Conservation (phyloP, 2,113 vertebrate species). For the Pontoporia blainvillei region DNA sequence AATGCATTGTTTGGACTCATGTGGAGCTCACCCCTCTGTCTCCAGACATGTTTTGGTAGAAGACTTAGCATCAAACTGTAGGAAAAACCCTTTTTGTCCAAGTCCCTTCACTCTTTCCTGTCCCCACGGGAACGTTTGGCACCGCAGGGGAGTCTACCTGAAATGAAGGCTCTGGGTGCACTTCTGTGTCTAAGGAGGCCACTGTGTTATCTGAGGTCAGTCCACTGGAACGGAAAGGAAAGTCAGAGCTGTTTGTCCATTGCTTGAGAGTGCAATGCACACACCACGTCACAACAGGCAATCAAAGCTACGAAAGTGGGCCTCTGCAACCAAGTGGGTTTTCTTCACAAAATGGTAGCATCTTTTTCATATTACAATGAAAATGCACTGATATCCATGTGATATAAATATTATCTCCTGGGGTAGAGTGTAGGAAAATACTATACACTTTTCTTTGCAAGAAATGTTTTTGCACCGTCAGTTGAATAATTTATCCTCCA, state of each 20-base stretch:
- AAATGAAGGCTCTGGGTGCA: constrained; percentile 60
- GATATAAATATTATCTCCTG: constrained; percentile 81
- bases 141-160: constrained; percentile 61
- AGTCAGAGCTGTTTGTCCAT: constrained; percentile 57
- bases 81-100: constrained; percentile 31
- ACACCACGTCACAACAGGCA: constrained; percentile 49
- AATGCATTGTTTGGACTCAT: neutral
- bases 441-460: constrained; percentile 80
- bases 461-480: constrained; percentile 78
- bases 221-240: constrained; percentile 60
- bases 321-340: constrained; percentile 70
- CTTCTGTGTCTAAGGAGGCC: constrained; percentile 62
- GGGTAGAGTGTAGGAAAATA: constrained; percentile 86
- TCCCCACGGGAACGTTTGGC: constrained; percentile 55
- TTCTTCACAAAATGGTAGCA: constrained; percentile 70
- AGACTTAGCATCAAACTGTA: constrained; percentile 45
- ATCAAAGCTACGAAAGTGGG: constrained; percentile 64
- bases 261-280: constrained; percentile 41
- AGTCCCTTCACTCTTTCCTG: constrained; percentile 43
- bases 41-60: constrained; percentile 55
- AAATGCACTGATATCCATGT: constrained; percentile 70
- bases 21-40: neutral
- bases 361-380: constrained; percentile 67
- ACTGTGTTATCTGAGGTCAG: constrained; percentile 72
- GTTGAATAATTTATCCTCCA: constrained; percentile 79